Percentiles rank a stretch among this genome's conserved stretches.
Conservation (phyloP, 2,888 invertebrate genomes). For the Nephrocerus scutellatus region DNA sequence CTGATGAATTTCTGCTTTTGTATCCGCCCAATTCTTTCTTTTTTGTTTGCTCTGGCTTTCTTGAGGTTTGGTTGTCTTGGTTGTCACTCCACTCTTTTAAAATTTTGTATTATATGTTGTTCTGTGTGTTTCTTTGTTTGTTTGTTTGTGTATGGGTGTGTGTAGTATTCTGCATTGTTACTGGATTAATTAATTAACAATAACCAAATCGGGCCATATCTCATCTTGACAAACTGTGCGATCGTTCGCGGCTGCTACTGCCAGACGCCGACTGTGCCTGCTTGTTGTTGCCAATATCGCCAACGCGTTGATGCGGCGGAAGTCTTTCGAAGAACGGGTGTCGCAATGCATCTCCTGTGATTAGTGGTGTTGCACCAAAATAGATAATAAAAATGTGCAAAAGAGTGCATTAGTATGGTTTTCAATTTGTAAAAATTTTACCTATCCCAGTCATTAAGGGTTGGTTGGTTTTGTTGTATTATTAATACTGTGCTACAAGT, state of each 20-base stretch:
- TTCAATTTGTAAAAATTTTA: background rate
- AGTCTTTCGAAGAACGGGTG: conserved; percentile 92
- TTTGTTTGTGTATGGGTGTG: conserved; percentile 24
- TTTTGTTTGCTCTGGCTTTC: conserved; percentile 1
- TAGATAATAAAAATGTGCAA: no score
- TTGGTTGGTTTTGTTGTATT: no score
- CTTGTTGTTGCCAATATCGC: conserved; percentile 45
- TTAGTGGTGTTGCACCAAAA: no score
- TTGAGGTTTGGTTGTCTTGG: conserved; percentile 13
- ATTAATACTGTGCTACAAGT: no score
- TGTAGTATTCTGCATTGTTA: no score
- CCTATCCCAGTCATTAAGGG: no score
- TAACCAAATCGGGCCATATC: conserved; percentile 50
- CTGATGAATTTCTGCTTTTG: no score
- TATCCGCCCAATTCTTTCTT: background rate
- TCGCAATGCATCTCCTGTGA: conserved; percentile 66
- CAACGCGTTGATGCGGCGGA: conserved; percentile 68
- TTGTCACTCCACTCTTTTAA: conserved; percentile 4
- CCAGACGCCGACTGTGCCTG: conserved; percentile 36
- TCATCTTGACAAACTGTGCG: conserved; percentile 51
- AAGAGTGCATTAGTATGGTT: background rate
- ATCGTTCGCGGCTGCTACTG: conserved; percentile 56
- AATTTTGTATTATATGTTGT: background rate
- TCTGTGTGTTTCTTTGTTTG: conserved; percentile 18
- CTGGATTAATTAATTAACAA: conserved; percentile 47